Base-by-base conservation (phyloP, 1,140 invertebrate species). In the Drosophila tsacasi region DNA sequence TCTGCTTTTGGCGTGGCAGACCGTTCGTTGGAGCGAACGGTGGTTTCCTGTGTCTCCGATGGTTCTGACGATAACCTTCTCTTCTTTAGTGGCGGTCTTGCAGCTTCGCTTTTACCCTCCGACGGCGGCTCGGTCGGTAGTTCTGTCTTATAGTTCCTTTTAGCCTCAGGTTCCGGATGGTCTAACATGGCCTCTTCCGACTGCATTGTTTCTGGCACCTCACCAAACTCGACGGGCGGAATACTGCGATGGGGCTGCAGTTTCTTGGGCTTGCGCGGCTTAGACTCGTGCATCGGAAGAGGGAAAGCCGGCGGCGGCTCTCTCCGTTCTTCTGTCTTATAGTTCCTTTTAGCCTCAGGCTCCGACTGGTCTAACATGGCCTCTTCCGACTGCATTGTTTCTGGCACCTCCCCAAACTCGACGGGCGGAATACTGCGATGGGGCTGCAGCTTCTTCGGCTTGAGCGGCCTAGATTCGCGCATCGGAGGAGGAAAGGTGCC, bases 401-500 rank as follows among this genome's bases (percentile, higher is more conserved):
- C 27, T 25, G n/a, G 19, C 10, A 15, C 0, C 2, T 40, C 17
- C 13, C n/a, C 25, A 12, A 39, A 39, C 19, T 71, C 21, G 5
- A 75, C 23, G 5, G 58, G 69, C 1, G 42, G 3, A 15, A 40
- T 17, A 21, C n/a, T 27, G 13, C 35, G 49, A 0, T 13, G 27
- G 5, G 62, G 25, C n/a, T 52, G 54, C 12, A 15, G 21, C 21
- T 67, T 21, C 0, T 54, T 57, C 12, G 46, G 30, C 10, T 1
- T 27, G 5, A 10, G 10, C 2, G 73, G 62, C 2, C 15, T 30
- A 2, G 55, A 55, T 25, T 68, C 27, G 0, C 62, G 74, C 17
- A 21, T 21, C 12, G 46, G 47, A 30, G 40, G 54, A 9, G 71
- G 71, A 12, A 62, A 19, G n/a, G 32, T 13, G 2, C 47, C 19